Evolutionary conservation across 2,797 vertebrate species (phyloP), one percentile per base, ranked within the genome.

Genomic region (Gallinago nigripennis): DNA sequence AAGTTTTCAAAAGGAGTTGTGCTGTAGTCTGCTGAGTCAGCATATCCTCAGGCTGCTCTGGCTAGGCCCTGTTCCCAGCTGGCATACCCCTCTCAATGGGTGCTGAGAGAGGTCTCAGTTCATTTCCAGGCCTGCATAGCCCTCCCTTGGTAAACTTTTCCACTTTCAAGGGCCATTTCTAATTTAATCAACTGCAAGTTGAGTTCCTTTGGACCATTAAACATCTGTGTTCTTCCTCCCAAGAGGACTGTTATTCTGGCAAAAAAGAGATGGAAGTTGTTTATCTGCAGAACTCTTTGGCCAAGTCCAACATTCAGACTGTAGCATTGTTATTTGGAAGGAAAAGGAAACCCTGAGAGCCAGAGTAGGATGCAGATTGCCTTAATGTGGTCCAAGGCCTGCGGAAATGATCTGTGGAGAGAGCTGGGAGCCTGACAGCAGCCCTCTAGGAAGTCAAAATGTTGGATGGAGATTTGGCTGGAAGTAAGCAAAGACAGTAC

Each of bases 261-360:
- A 64, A 63, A 66, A 56, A 46, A 39, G 20, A 89, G 45, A 61
- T 71, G 53, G 69, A 71, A 18, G 24, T 30, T 93, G 86, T 89
- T 94, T 87, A 71, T 95, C 93, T 91, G 92, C 71, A 89, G 68
- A 81, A 45, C 8, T 65, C 33, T 80, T 92, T 65, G 72, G 92
- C 94, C 78, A 77, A 80, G 75, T 91, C 78, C 83, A 69, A 61
- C 82, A 56, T 96, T 83, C 4, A 2, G 83, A 79, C 4, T 76
- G 43, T 46, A 70, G 71, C 81, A 85, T 86, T 92, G 92, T 93
- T 95, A 51, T 50, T 61, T 95, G 76, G 56, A 89, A 97, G 92
- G 88, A 90, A 95, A 89, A 92, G 90, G 84, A 96, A 96, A 39
- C 68, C 5, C 30, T 54, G 64, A 78, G 53, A 88, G 71, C 68